Evolutionary conservation across 2,888 invertebrate species (phyloP), one percentile per base, ranked within the genome.

Genomic region (Pediacus dermestoides): DNA sequence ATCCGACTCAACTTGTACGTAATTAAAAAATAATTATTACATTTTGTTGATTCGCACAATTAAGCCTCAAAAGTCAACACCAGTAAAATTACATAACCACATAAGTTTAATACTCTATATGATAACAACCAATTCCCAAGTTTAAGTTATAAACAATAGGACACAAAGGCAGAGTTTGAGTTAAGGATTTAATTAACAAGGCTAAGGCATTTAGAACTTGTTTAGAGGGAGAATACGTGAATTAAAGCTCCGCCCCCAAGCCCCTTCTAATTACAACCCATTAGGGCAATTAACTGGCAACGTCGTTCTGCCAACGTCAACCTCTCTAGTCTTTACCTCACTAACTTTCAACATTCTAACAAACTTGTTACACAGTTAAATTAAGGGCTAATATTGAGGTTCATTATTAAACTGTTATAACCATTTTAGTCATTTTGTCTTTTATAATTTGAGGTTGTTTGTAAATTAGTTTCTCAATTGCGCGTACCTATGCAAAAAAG

Each of bases 261-360:
- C 43, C 50, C 50, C 52, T 53, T 53, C 58, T 63, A 63, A 64
- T 64, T 63, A 64, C 58, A 37, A 46, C 51, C 61, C 58, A 64
- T 64, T 65, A 65, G 50, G 56, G 60, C 62, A 63, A 65, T 65
- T 63, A 65, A 61, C 57, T 58, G 46, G 49, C 53, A 61, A 53
- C 57, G 52, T 51, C 41, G 39, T 46, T 50, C 46, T 48, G 52
- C 46, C 34, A 34, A 37, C 43, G 38, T 34, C 36, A 32, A 37
- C 37, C 31, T 16, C 39, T 21, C 18, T 35, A n/a, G n/a, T 21
- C 31, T 34, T 38, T 34, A 30, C 33, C 36, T 32, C 25, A 31
- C 9, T 40, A 26, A 34, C 41, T 37, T 34, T 42, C 34, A 40
- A 37, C 47, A 40, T 39, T 40, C 35, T 18, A 30, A 30, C 27